phyloP scores from a whole-genome alignment of 23 tunicate species.

The Halocynthia aurantium region DNA sequence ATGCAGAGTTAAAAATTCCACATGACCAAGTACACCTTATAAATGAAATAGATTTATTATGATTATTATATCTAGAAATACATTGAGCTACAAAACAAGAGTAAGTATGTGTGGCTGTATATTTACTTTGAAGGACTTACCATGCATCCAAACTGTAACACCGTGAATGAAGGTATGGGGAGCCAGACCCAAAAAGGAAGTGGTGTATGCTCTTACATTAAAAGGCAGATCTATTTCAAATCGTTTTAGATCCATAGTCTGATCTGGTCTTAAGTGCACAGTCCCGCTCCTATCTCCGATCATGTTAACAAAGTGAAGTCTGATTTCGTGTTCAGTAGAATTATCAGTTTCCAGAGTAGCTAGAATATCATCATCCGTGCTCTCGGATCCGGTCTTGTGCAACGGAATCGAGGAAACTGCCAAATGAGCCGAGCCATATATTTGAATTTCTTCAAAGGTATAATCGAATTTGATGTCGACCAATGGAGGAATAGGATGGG shows the following conservation, averaged over 20 bases:
- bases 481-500: not conserved
- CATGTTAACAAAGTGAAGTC: slow-evolving; percentile 11
- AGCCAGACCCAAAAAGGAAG: slow-evolving; percentile 17
- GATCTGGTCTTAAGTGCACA: slow-evolving; percentile 10
- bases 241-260: slow-evolving; percentile 17
- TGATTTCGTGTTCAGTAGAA: not conserved
- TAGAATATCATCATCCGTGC: slow-evolving; percentile 9
- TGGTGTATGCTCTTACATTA: slow-evolving; percentile 18
- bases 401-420: slow-evolving; percentile 14
- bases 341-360: not conserved
- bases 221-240: slow-evolving; percentile 24
- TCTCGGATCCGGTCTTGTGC: slow-evolving; percentile 17
- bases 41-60: no score
- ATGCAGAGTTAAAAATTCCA: slow-evolving; percentile 12
- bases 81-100: no score
- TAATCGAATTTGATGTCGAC: slow-evolving; percentile 6
- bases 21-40: slow-evolving; percentile 19
- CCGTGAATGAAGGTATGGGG: slow-evolving; percentile 20
- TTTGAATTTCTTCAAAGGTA: slow-evolving; percentile 25
- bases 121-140: not conserved
- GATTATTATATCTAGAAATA: no score
- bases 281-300: slow-evolving; percentile 28
- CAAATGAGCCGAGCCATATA: slow-evolving; percentile 21
- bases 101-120: no score
- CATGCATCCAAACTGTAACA: slow-evolving; percentile 32